Evolutionary conservation across 2,797 vertebrate genomes (phyloP).

Genomic region (Pangasius krempfi): DNA sequence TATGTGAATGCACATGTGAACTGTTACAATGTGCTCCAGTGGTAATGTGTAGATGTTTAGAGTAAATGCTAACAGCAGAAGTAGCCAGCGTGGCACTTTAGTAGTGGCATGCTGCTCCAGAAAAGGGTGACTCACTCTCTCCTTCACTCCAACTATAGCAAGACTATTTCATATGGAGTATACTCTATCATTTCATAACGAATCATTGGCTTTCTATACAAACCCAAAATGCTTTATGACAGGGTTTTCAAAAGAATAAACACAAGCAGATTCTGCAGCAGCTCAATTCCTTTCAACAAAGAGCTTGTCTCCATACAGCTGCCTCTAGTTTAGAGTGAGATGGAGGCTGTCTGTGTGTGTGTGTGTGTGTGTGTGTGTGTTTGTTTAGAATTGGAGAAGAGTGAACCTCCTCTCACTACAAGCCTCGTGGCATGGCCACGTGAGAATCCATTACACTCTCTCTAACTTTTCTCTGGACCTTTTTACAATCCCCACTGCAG

Average conservation of each 20-base stretch:
- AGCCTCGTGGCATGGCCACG: conserved; percentile 42
- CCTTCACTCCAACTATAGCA: conserved; percentile 42
- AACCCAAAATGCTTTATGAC: conserved; percentile 51
- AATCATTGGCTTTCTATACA: conserved; percentile 22
- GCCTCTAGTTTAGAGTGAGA: conserved; percentile 47
- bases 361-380: conserved; percentile 34
- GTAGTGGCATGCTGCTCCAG: not conserved
- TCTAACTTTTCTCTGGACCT: not conserved
- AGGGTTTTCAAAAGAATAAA: conserved; percentile 44
- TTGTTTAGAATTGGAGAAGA: conserved; percentile 36
- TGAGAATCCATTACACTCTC: conserved; percentile 21
- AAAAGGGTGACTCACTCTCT: conserved; percentile 56
- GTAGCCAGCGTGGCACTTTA: conserved; percentile 50
- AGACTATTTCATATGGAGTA: conserved; percentile 12
- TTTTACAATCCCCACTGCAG: not conserved
- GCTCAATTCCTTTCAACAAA: conserved; percentile 34
- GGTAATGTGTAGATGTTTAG: not conserved
- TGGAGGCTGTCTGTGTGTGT: conserved; percentile 26
- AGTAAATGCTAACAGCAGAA: not conserved
- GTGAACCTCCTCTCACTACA: conserved; percentile 32
- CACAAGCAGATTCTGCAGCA: conserved; percentile 38
- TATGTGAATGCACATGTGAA: not conserved
- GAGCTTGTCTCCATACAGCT: conserved; percentile 54
- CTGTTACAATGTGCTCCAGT: not conserved
- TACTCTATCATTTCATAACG: conserved; percentile 36